Evolutionary conservation across 92 coral and sea anemone genomes (phyloP), one percentile per base, ranked within the genome.

Genomic region (Palythoa grandis): DNA sequence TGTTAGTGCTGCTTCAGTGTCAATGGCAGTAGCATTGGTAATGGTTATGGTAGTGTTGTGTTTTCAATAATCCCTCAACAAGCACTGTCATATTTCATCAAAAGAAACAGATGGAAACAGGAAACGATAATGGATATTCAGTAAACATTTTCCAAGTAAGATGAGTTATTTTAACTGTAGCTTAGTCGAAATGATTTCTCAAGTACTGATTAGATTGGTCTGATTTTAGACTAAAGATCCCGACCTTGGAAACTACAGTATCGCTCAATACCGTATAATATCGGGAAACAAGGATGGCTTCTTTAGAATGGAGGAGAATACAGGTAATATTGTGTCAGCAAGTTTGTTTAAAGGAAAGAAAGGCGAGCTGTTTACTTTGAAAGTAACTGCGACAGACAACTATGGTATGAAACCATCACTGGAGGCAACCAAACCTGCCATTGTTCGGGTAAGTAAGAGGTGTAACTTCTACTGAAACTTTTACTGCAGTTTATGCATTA

Each of bases 281-380:
- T 91, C 98, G 20, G 98, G 98, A 38, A 92, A 96, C 70, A 90
- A 92, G 52, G 95, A 94, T 3, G 94, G 96, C 25, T 95, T 86
- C 89, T 96, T 96, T 74, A 87, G 83, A 23, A 88, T 95, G 56
- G 87, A 90, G 53, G 88, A 93, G 53, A 57, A 38, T 52, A 91
- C 96, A 1, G 98, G 98, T 22, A 70, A 86, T 20, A 91, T 96
- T 56, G 72, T 82, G 11, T 90, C 98, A 20, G 98, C 98, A 19
- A 92, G 95, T 58, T 92, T 92, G 72, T 92, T 95, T 50, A 92
- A 87, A 38, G 96, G 93, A 19, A 96, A 91, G 83, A 92, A 95
- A 77, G 98, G 98, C 60, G 90, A 92, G 79, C 83, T 88, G 86
- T 96, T 91, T 78, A 87, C 90, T 25, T 65, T 94, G 23, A 90